Conservation (phyloP, 2,888 invertebrate species). For the Tyria jacobaeae region DNA sequence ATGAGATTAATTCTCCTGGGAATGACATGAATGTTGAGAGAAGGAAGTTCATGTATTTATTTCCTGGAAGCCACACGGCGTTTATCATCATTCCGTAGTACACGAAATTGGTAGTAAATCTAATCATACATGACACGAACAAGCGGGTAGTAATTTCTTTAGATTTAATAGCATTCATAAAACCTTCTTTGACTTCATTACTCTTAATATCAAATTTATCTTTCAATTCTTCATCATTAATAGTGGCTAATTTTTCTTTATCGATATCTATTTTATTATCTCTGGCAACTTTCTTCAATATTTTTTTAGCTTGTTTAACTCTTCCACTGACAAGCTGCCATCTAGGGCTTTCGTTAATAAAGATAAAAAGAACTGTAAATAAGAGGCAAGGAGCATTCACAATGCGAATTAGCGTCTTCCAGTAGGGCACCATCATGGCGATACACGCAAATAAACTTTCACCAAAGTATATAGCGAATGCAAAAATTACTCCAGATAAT, state of each 20-base stretch:
- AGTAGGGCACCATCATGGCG: constrained; percentile 70
- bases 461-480: constrained; percentile 71
- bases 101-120: constrained; percentile 71
- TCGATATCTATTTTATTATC: constrained; percentile 67
- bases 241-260: constrained; percentile 56
- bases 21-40: constrained; percentile 74
- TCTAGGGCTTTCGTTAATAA: constrained; percentile 72
- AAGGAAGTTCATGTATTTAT: constrained; percentile 74
- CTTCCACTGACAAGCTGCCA: constrained; percentile 75
- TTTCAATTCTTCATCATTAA: constrained; percentile 61
- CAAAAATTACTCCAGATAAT: constrained; percentile 67
- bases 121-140: constrained; percentile 56
- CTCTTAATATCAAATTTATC: constrained; percentile 65
- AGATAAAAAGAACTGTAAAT: constrained; percentile 59
- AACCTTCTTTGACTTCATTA: constrained; percentile 61
- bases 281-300: constrained; percentile 60
- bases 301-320: constrained; percentile 62
- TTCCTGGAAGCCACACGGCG: constrained; percentile 73
- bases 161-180: constrained; percentile 61
- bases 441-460: constrained; percentile 69
- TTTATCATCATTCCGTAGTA: constrained; percentile 76
- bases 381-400: constrained; percentile 69
- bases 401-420: constrained; percentile 70
- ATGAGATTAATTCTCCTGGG: constrained; percentile 71
- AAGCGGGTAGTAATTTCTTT: constrained; percentile 66